phyloP scores from a whole-genome alignment of 2,113 vertebrate species.

The Benitochromis conjunctus region DNA sequence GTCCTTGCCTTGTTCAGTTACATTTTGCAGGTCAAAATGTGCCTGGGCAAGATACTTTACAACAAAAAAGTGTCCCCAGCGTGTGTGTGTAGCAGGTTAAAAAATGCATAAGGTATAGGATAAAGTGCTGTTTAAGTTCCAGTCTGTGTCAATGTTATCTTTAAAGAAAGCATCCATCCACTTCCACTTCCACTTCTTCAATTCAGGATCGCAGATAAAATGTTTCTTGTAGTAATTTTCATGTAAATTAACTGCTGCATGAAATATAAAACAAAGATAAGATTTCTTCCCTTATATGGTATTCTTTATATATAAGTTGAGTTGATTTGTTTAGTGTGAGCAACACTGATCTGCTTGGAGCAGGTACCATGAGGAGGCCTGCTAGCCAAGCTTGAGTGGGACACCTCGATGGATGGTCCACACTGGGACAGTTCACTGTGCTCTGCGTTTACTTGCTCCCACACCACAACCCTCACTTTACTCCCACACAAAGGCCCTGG shows the following conservation, averaged over 20 bases:
- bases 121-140: not conserved
- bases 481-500: not conserved
- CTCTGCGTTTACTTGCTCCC: not conserved
- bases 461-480: not conserved
- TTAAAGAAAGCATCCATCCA: too few species aligned
- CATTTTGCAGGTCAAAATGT: not conserved
- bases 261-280: too few species aligned
- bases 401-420: not conserved
- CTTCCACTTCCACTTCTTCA: too few species aligned
- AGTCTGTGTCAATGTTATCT: too few species aligned
- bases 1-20: not conserved
- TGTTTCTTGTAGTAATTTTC: too few species aligned
- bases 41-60: not conserved
- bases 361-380: not conserved
- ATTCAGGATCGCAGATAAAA: too few species aligned
- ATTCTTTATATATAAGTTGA: not conserved
- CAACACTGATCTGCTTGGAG: not conserved
- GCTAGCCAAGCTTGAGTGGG: not conserved
- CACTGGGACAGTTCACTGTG: not conserved
- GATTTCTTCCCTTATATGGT: not conserved
- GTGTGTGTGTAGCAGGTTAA: not conserved
- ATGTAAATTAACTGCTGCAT: too few species aligned
- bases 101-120: not conserved
- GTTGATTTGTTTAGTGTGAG: not conserved
- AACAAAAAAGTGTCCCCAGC: not conserved